Base-by-base conservation (phyloP, 2,113 vertebrate species). In the Acanthisitta chloris region DNA sequence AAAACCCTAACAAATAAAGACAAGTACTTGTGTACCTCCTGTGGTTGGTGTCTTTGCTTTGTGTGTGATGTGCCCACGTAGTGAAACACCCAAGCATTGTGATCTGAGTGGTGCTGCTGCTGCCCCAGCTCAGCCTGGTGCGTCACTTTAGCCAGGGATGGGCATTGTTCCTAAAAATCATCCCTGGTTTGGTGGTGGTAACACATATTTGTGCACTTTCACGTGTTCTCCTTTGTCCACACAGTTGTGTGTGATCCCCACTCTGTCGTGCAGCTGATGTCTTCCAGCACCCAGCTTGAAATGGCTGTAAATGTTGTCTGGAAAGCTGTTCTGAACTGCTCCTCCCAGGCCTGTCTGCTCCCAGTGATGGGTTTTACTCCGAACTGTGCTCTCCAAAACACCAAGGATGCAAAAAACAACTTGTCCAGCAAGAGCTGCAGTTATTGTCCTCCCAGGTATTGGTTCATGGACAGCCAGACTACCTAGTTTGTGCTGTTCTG, bases 1-100 rank as follows among this genome's bases (percentile, higher is more conserved):
- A 79, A 48, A 24, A 5, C 25, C 40, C 29, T 34, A 76, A n/a
- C 70, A 81, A 94, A 92, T 97, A 97, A 97, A 96, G 43, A 92
- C 11, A 80, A 67, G 42, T 64, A 29, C 18, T 88, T 83, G 76
- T 5, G 15, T 81, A 65, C 79, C 71, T 76, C n/a, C 9, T 72
- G 70, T 23, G n/a, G 33, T 61, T 91, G 81, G 86, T 78, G 45
- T 49, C 51, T 81, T n/a, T 77, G 64, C 74, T 84, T 21, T 52
- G 24, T 58, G 55, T 0, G 1, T 23, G 4, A 25, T 0, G 1
- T 49, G 57, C 23, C 71, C 25, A 14, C 20, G 21, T 9, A 12
- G 71, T 15, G 64, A 20, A 28, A 8, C 17, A 21, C 26, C 9
- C 3, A 1, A 16, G n/a, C 1, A 9, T 21, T 14, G 64, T 7